Conservation (phyloP, 2,797 vertebrate species). For the Crypturellus tataupa region DNA sequence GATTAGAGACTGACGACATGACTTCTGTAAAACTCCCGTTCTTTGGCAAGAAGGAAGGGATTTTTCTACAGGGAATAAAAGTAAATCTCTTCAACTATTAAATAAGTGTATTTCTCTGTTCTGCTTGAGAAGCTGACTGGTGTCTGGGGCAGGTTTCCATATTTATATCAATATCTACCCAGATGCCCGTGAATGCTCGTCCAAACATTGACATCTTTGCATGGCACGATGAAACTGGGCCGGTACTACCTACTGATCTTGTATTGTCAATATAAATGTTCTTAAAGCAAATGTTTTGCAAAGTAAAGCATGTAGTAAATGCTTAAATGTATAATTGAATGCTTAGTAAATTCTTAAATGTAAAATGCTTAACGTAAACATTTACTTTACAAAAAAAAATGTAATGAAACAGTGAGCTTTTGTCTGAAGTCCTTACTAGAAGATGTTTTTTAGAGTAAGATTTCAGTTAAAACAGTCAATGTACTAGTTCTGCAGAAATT, state of each 20-base stretch:
- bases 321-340: too few relatives aligned
- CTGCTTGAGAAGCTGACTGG: background rate
- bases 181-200: background rate
- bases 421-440: background rate
- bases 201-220: background rate
- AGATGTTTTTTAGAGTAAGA: background rate
- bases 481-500: background rate
- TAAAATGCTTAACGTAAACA: too few relatives aligned
- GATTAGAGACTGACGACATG: conserved; percentile 50
- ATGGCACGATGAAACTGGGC: background rate
- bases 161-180: background rate
- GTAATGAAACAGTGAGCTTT: background rate
- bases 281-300: background rate
- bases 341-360: too few relatives aligned
- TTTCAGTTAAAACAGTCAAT: background rate
- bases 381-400: too few relatives aligned
- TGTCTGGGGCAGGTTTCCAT: background rate
- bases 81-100: background rate
- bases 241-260: background rate
- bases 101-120: background rate
- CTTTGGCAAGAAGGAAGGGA: conserved; percentile 56
- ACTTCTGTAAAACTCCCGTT: background rate
- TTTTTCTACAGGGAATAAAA: conserved; percentile 1
- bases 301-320: too few relatives aligned
- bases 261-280: background rate